A percentile compares a stretch with the other conserved stretches of the same genome.
These are phyloP conservation scores for Argyresthia albistria DNA, from an alignment of 2,888 invertebrate species.

Conservation along the genomic window DNA sequence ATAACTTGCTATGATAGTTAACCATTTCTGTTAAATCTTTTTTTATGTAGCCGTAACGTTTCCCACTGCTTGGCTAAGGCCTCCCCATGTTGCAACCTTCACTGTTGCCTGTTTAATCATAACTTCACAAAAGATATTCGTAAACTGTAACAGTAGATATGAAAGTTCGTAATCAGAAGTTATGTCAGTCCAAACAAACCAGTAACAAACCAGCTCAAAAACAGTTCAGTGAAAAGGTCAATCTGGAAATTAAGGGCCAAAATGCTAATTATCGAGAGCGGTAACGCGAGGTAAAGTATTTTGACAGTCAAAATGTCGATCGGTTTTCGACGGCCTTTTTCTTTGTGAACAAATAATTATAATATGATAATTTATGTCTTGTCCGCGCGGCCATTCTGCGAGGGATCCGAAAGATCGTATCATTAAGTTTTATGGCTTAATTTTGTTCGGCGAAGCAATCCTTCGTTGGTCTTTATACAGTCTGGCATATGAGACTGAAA, in stretches of 20 bases:
- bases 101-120: no score
- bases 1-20: no score
- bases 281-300: slow-evolving; percentile 24
- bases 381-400: slow-evolving; percentile 4
- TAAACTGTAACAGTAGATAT: no score
- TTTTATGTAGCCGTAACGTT: no score
- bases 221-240: slow-evolving; percentile 62
- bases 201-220: background rate
- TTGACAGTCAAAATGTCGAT: slow-evolving; percentile 47
- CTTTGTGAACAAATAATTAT: slow-evolving; percentile 25
- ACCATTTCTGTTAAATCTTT: no score
- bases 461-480: slow-evolving; percentile 6
- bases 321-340: slow-evolving; percentile 21
- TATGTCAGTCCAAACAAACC: no score
- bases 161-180: no score
- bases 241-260: slow-evolving; percentile 44
- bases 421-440: slow-evolving; percentile 53
- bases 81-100: no score
- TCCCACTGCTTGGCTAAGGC: no score
- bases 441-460: slow-evolving; percentile 30
- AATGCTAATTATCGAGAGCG: slow-evolving; percentile 53
- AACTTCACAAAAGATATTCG: no score
- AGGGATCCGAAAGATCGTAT: slow-evolving; percentile 30
- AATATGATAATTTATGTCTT: slow-evolving; percentile 39
- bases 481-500: background rate